Evolutionary conservation across 1,140 invertebrate genomes (phyloP).

Genomic region (Plutomurus gul): DNA sequence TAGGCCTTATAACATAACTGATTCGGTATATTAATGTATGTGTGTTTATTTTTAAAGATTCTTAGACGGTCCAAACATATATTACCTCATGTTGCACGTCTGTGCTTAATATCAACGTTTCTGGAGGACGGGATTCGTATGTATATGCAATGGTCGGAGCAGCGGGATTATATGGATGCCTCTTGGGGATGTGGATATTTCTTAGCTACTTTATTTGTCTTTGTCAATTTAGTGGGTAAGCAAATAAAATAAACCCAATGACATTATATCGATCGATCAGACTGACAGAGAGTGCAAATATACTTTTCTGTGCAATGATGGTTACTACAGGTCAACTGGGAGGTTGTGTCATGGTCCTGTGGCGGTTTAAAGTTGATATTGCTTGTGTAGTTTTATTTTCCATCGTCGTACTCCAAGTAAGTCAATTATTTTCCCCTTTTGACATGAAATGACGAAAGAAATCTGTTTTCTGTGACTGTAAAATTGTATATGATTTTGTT

Average conservation of each 20-base stretch:
- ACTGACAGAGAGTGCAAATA: background rate
- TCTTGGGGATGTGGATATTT: constrained; percentile 97
- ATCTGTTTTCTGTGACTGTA: background rate
- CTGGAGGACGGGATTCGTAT: constrained; percentile 98
- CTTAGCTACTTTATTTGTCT: constrained; percentile 87
- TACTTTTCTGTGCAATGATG: background rate
- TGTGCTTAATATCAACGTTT: constrained; percentile 99
- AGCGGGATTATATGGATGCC: constrained; percentile 96
- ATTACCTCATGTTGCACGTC: constrained; percentile 89
- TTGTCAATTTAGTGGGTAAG: constrained; percentile 83
- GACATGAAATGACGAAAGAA: background rate
- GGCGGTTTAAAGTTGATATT: constrained; percentile 88
- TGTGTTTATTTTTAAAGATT: constrained; percentile 67
- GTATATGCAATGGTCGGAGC: constrained; percentile 99
- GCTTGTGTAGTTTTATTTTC: constrained; percentile 94
- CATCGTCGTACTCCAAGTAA: constrained; percentile 92
- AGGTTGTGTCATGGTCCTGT: constrained; percentile 93
- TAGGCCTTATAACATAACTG: no score
- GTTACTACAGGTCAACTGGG: constrained; percentile 77
- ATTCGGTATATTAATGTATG: background rate
- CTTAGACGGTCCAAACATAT: constrained; percentile 90
- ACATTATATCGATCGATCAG: background rate
- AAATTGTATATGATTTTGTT: constrained; percentile 36
- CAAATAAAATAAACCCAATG: background rate
- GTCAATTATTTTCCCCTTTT: constrained; percentile 20